A percentile compares a stretch with the other conserved stretches of the same genome.
These are phyloP conservation scores for Sebastes vulpes DNA, from an alignment of 2,797 vertebrate genomes.

Conservation along the genomic window DNA sequence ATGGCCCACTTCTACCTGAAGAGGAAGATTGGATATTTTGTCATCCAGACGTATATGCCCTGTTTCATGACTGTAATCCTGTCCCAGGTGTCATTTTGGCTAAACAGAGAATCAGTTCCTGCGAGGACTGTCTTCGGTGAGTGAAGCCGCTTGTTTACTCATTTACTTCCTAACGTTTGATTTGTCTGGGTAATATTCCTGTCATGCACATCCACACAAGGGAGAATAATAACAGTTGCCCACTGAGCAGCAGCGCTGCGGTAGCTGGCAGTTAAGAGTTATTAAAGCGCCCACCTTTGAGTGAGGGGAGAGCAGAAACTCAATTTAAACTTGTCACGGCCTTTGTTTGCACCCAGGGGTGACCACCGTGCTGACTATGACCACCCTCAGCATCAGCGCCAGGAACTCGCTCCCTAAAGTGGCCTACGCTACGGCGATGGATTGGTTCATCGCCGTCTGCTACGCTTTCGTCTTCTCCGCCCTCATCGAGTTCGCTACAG, in stretches of 20 bases:
- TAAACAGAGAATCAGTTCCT: slow-evolving; percentile 96
- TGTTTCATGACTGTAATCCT: slow-evolving; percentile 97
- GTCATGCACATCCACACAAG: slow-evolving; percentile 17
- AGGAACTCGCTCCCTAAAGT: slow-evolving; percentile 97
- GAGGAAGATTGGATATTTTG: slow-evolving; percentile 97
- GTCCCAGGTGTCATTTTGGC: slow-evolving; percentile 96
- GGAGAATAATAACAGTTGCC: slow-evolving; percentile 17
- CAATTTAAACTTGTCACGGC: slow-evolving; percentile 15
- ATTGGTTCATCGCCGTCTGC: slow-evolving; percentile 99
- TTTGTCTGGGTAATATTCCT: slow-evolving; percentile 29
- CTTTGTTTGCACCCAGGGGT: slow-evolving; percentile 86
- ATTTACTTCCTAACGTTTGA: background rate
- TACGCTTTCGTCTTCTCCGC: slow-evolving; percentile 98
- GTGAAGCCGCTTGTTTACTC: slow-evolving; percentile 48
- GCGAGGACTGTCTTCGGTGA: slow-evolving; percentile 96
- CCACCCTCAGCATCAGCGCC: slow-evolving; percentile 97
- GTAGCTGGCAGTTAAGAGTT: slow-evolving; percentile 27
- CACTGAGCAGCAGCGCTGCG: slow-evolving; percentile 12
- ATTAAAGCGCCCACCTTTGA: slow-evolving; percentile 33
- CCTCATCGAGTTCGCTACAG: slow-evolving; percentile 96
- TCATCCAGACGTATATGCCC: slow-evolving; percentile 96
- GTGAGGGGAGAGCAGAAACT: slow-evolving; percentile 5
- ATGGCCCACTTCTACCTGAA: slow-evolving; percentile 95
- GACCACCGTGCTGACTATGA: slow-evolving; percentile 98
- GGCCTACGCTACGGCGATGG: slow-evolving; percentile 97